phyloP scores from a whole-genome alignment of 2,797 vertebrate species.

The Hydrolagus colliei region DNA sequence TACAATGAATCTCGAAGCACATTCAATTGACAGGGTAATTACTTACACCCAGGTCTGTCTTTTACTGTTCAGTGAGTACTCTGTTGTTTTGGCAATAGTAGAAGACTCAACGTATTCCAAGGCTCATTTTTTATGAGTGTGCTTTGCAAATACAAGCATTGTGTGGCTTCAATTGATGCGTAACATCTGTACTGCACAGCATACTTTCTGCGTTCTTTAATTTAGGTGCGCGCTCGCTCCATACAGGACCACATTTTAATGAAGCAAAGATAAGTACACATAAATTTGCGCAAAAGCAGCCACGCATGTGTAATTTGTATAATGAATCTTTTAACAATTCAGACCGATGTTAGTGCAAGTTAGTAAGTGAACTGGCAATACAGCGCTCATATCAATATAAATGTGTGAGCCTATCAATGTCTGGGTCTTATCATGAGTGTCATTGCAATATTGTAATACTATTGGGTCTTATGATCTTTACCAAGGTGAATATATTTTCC shows the following conservation, averaged over 20 bases:
- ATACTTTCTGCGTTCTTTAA: neutral
- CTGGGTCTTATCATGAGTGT: neutral
- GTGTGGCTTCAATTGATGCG: slow-evolving; percentile 19
- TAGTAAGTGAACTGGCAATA: neutral
- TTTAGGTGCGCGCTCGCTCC: neutral
- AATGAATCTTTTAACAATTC: slow-evolving; percentile 20
- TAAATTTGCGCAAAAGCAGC: slow-evolving; percentile 3
- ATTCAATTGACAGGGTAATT: slow-evolving; percentile 33
- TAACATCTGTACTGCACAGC: neutral
- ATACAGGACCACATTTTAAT: slow-evolving; percentile 22
- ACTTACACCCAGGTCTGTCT: slow-evolving; percentile 30
- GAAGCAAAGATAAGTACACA: slow-evolving; percentile 3
- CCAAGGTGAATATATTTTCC: neutral
- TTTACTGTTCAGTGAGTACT: slow-evolving; percentile 31
- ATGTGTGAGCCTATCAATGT: slow-evolving; percentile 2
- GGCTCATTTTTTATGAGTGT: slow-evolving; percentile 29
- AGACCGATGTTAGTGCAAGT: slow-evolving; percentile 15
- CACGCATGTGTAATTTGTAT: neutral
- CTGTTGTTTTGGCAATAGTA: slow-evolving; percentile 32
- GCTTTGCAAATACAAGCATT: slow-evolving; percentile 23
- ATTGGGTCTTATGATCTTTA: slow-evolving; percentile 12
- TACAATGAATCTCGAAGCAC: slow-evolving; percentile 31
- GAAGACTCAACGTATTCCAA: slow-evolving; percentile 20
- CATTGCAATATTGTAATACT: neutral
- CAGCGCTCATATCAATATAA: neutral